These are phyloP conservation scores for Sapayoa aenigma DNA, from an alignment of 2,113 vertebrate genomes.

Conservation along the genomic window DNA sequence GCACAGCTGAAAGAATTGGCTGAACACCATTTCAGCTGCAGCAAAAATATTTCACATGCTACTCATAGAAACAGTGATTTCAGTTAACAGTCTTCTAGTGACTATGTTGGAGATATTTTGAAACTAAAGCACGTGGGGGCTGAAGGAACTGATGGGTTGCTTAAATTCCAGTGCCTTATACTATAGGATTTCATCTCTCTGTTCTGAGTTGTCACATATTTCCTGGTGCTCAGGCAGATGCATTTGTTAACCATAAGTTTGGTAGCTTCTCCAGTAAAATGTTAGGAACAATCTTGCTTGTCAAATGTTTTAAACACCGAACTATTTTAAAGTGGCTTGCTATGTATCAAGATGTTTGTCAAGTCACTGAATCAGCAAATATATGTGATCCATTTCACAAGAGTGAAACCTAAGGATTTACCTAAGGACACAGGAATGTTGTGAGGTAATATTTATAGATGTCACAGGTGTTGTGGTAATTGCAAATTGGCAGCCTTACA, in stretches of 20 bases:
- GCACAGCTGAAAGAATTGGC: neutral
- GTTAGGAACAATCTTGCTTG: neutral
- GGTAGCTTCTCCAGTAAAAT: neutral
- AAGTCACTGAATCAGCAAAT: constrained; percentile 21
- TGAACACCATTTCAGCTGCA: neutral
- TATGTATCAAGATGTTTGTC: constrained; percentile 1
- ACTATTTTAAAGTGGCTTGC: neutral
- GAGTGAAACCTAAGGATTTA: constrained; percentile 54
- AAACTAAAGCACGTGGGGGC: neutral
- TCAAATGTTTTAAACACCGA: constrained; percentile 21
- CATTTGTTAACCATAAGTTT: neutral
- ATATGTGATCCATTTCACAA: constrained; percentile 68
- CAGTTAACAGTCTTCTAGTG: neutral
- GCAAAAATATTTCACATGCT: neutral
- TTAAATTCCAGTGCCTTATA: neutral
- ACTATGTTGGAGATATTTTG: neutral
- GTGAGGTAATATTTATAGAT: constrained; percentile 69
- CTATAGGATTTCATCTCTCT: neutral
- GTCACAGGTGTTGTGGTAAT: constrained; percentile 36
- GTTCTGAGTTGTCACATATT: neutral
- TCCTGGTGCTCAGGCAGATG: neutral
- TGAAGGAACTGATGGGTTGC: neutral
- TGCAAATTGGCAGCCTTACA: constrained; percentile 26
- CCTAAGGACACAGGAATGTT: constrained; percentile 66
- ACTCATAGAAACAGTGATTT: constrained; percentile 22